Conservation (phyloP, 2,888 invertebrate genomes). For the Brachyopa scutellaris region DNA sequence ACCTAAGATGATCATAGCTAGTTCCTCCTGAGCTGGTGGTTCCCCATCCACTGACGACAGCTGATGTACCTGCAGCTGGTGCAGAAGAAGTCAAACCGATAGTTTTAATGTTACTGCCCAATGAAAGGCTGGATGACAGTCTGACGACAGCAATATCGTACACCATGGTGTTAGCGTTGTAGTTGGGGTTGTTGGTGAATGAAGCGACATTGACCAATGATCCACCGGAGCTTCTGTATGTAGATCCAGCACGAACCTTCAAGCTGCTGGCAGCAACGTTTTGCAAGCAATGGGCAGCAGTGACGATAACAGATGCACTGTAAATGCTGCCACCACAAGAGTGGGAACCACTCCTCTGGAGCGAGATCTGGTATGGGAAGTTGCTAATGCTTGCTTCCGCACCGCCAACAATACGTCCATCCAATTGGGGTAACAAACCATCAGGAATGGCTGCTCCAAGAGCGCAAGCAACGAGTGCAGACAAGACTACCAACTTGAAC, state of each 20-base stretch:
- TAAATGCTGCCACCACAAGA: slow-evolving; percentile 83
- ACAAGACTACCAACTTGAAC: slow-evolving; percentile 43
- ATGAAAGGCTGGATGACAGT: too few relatives aligned
- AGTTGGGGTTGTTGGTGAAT: slow-evolving; percentile 78
- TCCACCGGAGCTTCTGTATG: slow-evolving; percentile 78
- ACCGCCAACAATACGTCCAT: slow-evolving; percentile 74
- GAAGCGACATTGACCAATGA: slow-evolving; percentile 64
- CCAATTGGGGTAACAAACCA: slow-evolving; percentile 66
- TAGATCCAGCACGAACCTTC: slow-evolving; percentile 83
- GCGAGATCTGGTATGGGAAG: slow-evolving; percentile 66
- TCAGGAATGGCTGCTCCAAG: slow-evolving; percentile 75
- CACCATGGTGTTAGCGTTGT: slow-evolving; percentile 81
- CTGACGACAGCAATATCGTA: slow-evolving; percentile 84
- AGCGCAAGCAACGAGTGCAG: slow-evolving; percentile 75
- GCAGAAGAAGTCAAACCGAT: slow-evolving; percentile 80
- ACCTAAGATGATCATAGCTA: slow-evolving; percentile 79
- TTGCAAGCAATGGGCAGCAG: slow-evolving; percentile 84
- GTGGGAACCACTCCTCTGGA: slow-evolving; percentile 79
- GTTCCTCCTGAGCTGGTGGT: slow-evolving; percentile 74
- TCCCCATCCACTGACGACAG: slow-evolving; percentile 75
- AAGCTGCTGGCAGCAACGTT: slow-evolving; percentile 45
- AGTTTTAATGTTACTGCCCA: slow-evolving; percentile 79
- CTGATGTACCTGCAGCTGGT: slow-evolving; percentile 60
- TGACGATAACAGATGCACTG: slow-evolving; percentile 81
- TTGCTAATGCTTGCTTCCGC: slow-evolving; percentile 44